A percentile compares a stretch with the other conserved stretches of the same genome.
Conservation (phyloP, 1,140 invertebrate species). For the Calliphora vicina region DNA sequence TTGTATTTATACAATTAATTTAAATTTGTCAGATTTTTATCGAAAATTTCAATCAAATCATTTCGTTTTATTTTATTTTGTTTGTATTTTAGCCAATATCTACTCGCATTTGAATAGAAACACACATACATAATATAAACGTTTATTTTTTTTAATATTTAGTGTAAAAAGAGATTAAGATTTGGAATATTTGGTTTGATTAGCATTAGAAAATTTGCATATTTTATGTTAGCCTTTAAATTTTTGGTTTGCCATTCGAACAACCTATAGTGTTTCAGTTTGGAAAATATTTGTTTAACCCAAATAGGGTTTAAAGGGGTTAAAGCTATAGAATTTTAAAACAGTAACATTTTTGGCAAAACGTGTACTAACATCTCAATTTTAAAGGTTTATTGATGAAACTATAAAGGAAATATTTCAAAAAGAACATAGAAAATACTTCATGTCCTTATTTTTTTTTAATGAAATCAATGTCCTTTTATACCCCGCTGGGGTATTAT, state of each 20-base stretch:
- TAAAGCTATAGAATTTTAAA: too few relatives aligned
- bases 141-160: neutral
- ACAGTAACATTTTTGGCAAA: too few relatives aligned
- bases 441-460: too few relatives aligned
- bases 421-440: too few relatives aligned
- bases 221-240: neutral
- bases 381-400: too few relatives aligned
- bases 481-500: too few relatives aligned
- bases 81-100: neutral
- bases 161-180: neutral
- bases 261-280: too few relatives aligned
- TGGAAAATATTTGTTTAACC: neutral
- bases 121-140: neutral
- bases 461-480: too few relatives aligned
- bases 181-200: neutral
- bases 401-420: too few relatives aligned
- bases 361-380: too few relatives aligned
- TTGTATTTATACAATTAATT: slow-evolving; percentile 25
- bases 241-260: too few relatives aligned
- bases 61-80: neutral
- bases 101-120: neutral
- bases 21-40: slow-evolving; percentile 35
- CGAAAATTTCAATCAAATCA: slow-evolving; percentile 30
- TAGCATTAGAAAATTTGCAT: neutral
- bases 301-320: too few relatives aligned